phyloP scores from a whole-genome alignment of 2,797 vertebrate species.

The Diplodus sargus region DNA sequence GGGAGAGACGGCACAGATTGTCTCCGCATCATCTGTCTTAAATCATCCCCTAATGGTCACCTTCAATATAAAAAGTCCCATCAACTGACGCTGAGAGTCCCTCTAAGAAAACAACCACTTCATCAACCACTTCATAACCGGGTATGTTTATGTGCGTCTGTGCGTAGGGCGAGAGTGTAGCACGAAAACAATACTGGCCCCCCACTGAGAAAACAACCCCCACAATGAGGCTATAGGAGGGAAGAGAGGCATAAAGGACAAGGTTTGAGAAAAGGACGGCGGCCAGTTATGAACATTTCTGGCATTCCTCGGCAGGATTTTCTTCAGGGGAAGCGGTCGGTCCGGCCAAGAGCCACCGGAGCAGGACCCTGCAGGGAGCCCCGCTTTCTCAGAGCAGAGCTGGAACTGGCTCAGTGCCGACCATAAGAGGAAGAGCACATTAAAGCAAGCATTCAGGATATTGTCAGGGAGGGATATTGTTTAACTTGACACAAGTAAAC shows the following conservation, averaged over 20 bases:
- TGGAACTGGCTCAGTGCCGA: slow-evolving; percentile 51
- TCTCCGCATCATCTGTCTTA: slow-evolving; percentile 53
- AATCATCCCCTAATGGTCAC: slow-evolving; percentile 57
- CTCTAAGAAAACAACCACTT: slow-evolving; percentile 44
- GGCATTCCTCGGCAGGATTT: slow-evolving; percentile 72
- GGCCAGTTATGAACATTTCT: slow-evolving; percentile 71
- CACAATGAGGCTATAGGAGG: slow-evolving; percentile 24
- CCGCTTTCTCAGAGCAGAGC: slow-evolving; percentile 36
- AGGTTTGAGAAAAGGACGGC: slow-evolving; percentile 39
- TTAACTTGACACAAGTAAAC: slow-evolving; percentile 71
- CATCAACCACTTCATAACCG: slow-evolving; percentile 40
- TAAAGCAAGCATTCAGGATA: slow-evolving; percentile 75
- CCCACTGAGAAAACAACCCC: slow-evolving; percentile 51
- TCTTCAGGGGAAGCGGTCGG: slow-evolving; percentile 64
- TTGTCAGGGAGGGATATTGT: slow-evolving; percentile 69
- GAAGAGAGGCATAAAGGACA: slow-evolving; percentile 42
- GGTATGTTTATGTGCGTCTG: slow-evolving; percentile 1
- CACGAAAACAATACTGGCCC: slow-evolving; percentile 42
- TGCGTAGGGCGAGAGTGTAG: background rate
- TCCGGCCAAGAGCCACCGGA: slow-evolving; percentile 61
- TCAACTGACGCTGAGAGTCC: slow-evolving; percentile 30
- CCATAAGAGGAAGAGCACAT: slow-evolving; percentile 74
- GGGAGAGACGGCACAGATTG: slow-evolving; percentile 15
- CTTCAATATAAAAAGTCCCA: slow-evolving; percentile 47
- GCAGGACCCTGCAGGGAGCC: slow-evolving; percentile 58